phyloP scores from a whole-genome alignment of 1,140 invertebrate species.

The Drosophila subobscura region DNA sequence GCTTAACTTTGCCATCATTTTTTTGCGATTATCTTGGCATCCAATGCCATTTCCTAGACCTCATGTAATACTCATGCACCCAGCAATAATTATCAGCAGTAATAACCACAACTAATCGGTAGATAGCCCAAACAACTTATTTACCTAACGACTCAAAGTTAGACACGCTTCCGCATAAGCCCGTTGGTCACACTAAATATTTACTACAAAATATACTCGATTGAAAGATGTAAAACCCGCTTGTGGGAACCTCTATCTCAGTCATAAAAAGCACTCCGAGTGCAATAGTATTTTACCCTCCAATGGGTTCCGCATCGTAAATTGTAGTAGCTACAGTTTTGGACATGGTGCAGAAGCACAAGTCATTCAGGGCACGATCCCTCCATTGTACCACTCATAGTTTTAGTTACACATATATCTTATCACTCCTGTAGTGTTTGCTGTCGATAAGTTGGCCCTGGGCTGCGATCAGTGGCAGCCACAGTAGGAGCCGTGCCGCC shows the following conservation, averaged over 20 bases:
- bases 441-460: slow-evolving; percentile 51
- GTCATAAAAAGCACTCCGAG: too few relatives aligned
- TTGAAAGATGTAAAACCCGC: neutral
- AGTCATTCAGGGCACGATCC: slow-evolving; percentile 22
- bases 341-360: neutral
- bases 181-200: slow-evolving; percentile 16
- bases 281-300: too few relatives aligned
- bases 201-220: neutral
- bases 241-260: too few relatives aligned
- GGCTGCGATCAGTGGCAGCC: slow-evolving; percentile 37
- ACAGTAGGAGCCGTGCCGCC: slow-evolving; percentile 7
- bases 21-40: neutral
- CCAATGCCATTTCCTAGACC: neutral
- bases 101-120: slow-evolving; percentile 18
- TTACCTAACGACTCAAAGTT: neutral
- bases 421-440: slow-evolving; percentile 53
- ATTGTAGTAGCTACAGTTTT: too few relatives aligned
- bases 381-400: neutral
- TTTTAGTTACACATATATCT: slow-evolving; percentile 33
- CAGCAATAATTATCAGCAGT: slow-evolving; percentile 1
- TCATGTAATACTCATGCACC: neutral
- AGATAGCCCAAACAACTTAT: neutral
- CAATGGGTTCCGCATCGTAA: too few relatives aligned
- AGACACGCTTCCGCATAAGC: slow-evolving; percentile 29
- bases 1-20: too few relatives aligned